Percentiles rank a stretch among this genome's conserved stretches.
phyloP scores from a whole-genome alignment of 2,113 vertebrate genomes.

The Dipodomys ordii region DNA sequence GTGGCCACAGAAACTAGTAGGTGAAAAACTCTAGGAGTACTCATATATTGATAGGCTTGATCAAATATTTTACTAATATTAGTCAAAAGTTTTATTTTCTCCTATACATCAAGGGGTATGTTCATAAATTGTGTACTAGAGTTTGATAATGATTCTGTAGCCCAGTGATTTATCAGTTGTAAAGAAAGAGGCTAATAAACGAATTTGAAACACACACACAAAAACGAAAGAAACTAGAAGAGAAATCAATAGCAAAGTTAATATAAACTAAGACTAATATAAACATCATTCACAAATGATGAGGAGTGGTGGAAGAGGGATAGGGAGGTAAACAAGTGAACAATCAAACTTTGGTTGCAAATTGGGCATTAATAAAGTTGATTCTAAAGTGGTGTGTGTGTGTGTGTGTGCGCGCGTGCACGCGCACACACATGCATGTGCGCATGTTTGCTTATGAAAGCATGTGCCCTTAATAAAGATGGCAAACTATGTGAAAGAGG shows the following conservation, averaged over 20 bases:
- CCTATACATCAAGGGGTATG: not conserved
- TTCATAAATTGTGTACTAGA: conserved; percentile 53
- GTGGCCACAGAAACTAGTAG: not conserved
- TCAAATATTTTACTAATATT: not conserved
- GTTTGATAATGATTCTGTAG: conserved; percentile 25
- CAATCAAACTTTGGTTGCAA: not conserved
- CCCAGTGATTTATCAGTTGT: not conserved
- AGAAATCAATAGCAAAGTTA: conserved; percentile 55
- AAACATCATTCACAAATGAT: not conserved
- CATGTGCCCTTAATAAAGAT: not conserved
- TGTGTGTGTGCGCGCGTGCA: not conserved
- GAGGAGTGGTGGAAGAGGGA: not conserved
- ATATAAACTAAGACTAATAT: too few species aligned
- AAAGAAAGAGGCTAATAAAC: not conserved
- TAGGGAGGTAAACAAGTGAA: not conserved
- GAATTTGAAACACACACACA: too few species aligned
- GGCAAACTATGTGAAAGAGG: not conserved
- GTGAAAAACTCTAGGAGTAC: too few species aligned
- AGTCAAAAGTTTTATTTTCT: not conserved
- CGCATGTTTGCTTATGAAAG: not conserved
- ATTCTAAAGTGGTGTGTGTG: not conserved
- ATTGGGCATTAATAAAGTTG: not conserved
- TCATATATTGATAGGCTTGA: not conserved
- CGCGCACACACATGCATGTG: too few species aligned
- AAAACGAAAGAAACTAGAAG: conserved; percentile 7